These are phyloP conservation scores for Malurus alboscapulatus DNA, from an alignment of 2,113 vertebrate genomes.

Conservation along the genomic window DNA sequence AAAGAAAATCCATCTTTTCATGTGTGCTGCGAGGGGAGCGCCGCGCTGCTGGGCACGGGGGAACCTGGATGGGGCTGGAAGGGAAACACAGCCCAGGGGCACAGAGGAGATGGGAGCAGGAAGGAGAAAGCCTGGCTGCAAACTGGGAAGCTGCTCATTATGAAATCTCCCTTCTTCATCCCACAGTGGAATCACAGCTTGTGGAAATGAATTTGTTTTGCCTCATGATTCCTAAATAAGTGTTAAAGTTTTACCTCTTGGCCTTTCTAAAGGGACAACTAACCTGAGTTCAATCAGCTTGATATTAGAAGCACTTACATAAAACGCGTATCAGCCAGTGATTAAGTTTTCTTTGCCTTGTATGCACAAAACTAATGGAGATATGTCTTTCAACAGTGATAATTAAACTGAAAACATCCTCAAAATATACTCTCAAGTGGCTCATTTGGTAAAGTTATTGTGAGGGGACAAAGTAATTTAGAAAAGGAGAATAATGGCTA, in stretches of 20 bases:
- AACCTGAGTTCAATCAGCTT: not conserved
- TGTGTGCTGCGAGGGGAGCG: not conserved
- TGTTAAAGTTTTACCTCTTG: not conserved
- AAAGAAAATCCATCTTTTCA: not conserved
- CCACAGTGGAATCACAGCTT: not conserved
- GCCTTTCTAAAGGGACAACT: not conserved
- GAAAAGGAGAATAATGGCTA: not conserved
- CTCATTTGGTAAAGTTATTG: not conserved
- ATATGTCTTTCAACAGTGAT: not conserved
- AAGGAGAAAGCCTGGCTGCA: not conserved
- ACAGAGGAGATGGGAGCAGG: not conserved
- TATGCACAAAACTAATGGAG: conserved; percentile 4
- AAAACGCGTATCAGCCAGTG: not conserved
- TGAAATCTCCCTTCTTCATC: not conserved
- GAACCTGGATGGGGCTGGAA: not conserved
- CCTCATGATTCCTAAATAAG: not conserved
- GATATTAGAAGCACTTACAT: not conserved
- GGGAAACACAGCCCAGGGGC: not conserved
- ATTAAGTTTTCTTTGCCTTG: conserved; percentile 1
- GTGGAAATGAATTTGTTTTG: not conserved
- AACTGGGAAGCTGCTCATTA: not conserved
- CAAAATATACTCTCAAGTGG: not conserved
- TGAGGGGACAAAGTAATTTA: not conserved
- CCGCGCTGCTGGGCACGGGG: not conserved
- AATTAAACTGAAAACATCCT: conserved; percentile 42